Evolutionary conservation across 1,140 invertebrate genomes (phyloP).

Genomic region (Pogonomyrmex californicus): DNA sequence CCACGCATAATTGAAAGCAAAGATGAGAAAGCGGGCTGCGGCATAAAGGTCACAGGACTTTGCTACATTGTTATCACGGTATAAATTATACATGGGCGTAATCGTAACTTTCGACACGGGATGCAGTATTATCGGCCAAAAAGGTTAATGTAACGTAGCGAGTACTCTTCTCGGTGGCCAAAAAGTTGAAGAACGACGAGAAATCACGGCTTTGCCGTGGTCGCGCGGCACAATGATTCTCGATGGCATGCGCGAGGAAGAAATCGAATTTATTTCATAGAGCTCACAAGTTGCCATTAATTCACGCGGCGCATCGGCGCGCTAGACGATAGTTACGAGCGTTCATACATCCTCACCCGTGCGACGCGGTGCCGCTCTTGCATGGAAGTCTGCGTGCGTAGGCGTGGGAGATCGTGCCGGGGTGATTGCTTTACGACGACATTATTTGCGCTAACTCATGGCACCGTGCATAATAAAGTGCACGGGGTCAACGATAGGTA

Average conservation of each 20-base stretch:
- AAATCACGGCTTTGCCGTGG: slow-evolving; percentile 10
- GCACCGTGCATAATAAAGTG: slow-evolving; percentile 81
- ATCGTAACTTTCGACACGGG: slow-evolving; percentile 50
- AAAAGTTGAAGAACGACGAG: background rate
- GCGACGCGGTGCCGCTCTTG: background rate
- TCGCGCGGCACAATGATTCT: background rate
- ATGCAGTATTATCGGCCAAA: slow-evolving; percentile 28
- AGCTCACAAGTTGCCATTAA: slow-evolving; percentile 69
- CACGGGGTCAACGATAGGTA: slow-evolving; percentile 77
- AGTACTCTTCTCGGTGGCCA: background rate
- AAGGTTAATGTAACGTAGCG: slow-evolving; percentile 42
- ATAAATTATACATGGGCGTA: slow-evolving; percentile 54
- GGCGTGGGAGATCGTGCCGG: slow-evolving; percentile 64
- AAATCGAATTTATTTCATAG: slow-evolving; percentile 74
- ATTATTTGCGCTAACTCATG: slow-evolving; percentile 83
- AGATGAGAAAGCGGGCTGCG: slow-evolving; percentile 42
- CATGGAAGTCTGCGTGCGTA: slow-evolving; percentile 52
- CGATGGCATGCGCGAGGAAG: background rate
- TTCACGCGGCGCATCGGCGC: slow-evolving; percentile 35
- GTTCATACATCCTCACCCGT: slow-evolving; percentile 53
- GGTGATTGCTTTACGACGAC: slow-evolving; percentile 83
- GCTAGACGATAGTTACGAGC: slow-evolving; percentile 62
- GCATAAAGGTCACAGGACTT: slow-evolving; percentile 27
- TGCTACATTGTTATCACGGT: slow-evolving; percentile 28
- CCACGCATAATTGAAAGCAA: slow-evolving; percentile 54